A percentile compares a stretch with the other conserved stretches of the same genome.
These are phyloP conservation scores for Antennarius striatus DNA, from an alignment of 2,113 vertebrate genomes.

Conservation along the genomic window DNA sequence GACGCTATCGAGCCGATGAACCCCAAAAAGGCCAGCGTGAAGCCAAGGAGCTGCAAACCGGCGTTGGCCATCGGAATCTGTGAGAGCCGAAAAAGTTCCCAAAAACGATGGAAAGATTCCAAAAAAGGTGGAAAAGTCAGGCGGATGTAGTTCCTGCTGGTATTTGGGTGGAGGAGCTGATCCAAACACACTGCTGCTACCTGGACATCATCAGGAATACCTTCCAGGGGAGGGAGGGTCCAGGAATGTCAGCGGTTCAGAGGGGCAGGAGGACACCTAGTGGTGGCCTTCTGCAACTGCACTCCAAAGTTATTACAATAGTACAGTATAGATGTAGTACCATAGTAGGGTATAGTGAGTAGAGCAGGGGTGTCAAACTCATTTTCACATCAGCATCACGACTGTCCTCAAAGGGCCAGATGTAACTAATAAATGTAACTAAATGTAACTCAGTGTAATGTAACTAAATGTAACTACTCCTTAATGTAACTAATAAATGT, in stretches of 20 bases:
- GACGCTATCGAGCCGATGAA: conserved; percentile 86
- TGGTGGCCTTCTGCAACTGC: conserved; percentile 25
- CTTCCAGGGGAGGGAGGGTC: conserved; percentile 50
- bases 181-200: conserved; percentile 9
- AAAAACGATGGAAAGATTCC: background rate
- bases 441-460: too few species aligned
- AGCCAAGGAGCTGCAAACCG: conserved; percentile 90
- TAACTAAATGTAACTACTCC: too few species aligned
- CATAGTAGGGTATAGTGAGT: too few species aligned
- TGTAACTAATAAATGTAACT: too few species aligned
- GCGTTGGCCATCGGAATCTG: conserved; percentile 82
- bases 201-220: conserved; percentile 45
- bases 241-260: conserved; percentile 14
- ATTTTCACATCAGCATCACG: too few species aligned
- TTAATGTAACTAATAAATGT: too few species aligned
- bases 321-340: too few species aligned
- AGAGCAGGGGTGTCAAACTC: too few species aligned
- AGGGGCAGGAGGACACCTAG: conserved; percentile 41
- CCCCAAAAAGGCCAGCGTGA: conserved; percentile 86
- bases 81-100: background rate
- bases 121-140: background rate
- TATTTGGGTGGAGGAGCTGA: background rate
- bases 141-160: conserved; percentile 14
- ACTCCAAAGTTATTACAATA: too few species aligned
- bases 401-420: too few species aligned